Evolutionary conservation across 2,113 vertebrate genomes (phyloP), one percentile per base, ranked within the genome.

Genomic region (Nestor notabilis): DNA sequence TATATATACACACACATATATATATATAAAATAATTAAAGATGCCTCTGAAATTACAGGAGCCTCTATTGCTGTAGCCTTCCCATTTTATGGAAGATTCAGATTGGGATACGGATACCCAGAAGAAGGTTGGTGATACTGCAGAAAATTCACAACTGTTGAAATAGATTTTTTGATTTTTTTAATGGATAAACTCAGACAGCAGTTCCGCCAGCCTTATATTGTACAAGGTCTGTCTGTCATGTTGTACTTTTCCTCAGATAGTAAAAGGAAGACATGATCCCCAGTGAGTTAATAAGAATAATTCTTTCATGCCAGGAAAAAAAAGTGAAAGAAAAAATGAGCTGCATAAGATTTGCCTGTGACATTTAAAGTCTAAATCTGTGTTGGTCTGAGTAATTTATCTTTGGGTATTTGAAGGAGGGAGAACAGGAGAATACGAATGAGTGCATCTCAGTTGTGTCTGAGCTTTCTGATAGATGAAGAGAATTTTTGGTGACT

Each of bases 361-460:
- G 55, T 95, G 93, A 71, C 89, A 91, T 94, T 92, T 95, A 43
- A 84, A 92, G 71, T 79, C 70, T 79, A 92, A 93, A 78, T 89
- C 11, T 31, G 47, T 78, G 46, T 79, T 95, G 86, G 68, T 87
- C 80, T 94, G 85, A 79, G 80, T 91, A 76, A 91, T 92, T 94
- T 93, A 29, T 83, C 93, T 94, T 96, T 64, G 66, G 9, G 19
- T 86, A 47, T 94, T 89, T 92, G 81, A 82, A 95, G 88, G 68
- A 93, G 68, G 11, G 46, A 81, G 39, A 97, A 44, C 44, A 61
- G 63, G 52, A 95, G 91, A 93, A 94, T 94, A 74, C 87, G 89
- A 95, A 71, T 84, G 65, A 96, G 46, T 27, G 41, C 6, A 10
- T 91, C 24, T 80, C 79, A 35, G 65, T 92, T 91, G 50, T 46